These are phyloP conservation scores for Xestobium rufovillosum DNA, from an alignment of 2,888 invertebrate genomes.

Conservation along the genomic window DNA sequence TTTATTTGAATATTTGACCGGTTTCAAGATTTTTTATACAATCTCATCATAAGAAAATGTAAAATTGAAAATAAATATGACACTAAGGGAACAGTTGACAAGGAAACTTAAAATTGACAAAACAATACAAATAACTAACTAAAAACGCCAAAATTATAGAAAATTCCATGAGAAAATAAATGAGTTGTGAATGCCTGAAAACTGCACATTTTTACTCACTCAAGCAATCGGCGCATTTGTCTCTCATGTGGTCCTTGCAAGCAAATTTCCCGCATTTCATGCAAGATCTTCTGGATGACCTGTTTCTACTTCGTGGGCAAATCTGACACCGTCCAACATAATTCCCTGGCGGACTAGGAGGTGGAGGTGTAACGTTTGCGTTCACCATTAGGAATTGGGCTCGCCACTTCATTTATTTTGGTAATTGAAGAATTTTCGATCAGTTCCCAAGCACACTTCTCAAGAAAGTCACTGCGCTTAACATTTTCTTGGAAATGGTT, in stretches of 20 bases:
- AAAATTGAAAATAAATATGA: no score
- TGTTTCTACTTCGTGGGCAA: no score
- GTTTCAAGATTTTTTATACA: no score
- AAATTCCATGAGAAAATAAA: constrained; percentile 5
- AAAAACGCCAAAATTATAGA: no score
- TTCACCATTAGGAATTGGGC: constrained; percentile 3
- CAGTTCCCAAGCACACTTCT: constrained; percentile 6
- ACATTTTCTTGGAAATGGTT: no score
- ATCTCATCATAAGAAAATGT: no score
- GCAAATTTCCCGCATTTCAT: constrained; percentile 6
- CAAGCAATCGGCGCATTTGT: constrained; percentile 7
- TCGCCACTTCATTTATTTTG: constrained; percentile 6
- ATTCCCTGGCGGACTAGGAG: constrained; percentile 4
- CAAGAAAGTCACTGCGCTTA: no score
- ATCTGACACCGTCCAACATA: constrained; percentile 5
- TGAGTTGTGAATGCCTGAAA: constrained; percentile 5
- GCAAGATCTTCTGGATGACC: constrained; percentile 4
- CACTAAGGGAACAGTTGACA: no score
- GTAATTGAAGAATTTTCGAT: constrained; percentile 7
- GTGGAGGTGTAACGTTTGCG: constrained; percentile 5
- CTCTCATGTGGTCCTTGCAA: no score
- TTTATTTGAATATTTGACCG: no score
- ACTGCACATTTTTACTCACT: constrained; percentile 7
- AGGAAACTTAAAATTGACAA: no score
- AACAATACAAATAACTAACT: no score